These are phyloP conservation scores for Ectemnius continuus DNA, from an alignment of 2,888 invertebrate species.

Conservation along the genomic window DNA sequence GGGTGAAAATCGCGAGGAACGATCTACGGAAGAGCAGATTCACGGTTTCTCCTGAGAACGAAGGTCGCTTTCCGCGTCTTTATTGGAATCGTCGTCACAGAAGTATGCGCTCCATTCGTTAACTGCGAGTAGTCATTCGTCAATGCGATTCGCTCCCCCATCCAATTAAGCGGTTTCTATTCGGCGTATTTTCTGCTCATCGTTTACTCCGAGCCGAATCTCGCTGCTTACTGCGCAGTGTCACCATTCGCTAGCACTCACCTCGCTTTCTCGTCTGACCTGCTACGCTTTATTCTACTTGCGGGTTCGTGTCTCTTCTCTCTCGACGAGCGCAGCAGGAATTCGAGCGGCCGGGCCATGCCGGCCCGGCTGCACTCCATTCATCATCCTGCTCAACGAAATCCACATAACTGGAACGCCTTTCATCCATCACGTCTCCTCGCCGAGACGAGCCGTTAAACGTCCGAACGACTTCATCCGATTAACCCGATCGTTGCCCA, in stretches of 20 bases:
- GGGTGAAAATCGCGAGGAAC: background rate
- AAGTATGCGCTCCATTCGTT: constrained; percentile 5
- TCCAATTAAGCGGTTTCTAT: constrained; percentile 42
- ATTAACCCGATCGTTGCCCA: constrained; percentile 45
- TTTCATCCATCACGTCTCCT: constrained; percentile 57
- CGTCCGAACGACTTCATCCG: constrained; percentile 56
- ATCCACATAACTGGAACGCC: constrained; percentile 63
- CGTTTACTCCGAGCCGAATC: constrained; percentile 15
- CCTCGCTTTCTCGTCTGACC: constrained; percentile 27
- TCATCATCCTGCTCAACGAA: constrained; percentile 60
- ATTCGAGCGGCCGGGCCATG: too few species aligned
- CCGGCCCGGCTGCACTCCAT: constrained; percentile 35
- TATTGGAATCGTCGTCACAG: background rate
- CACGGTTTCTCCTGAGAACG: background rate
- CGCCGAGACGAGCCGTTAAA: constrained; percentile 25
- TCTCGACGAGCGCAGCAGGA: constrained; percentile 9
- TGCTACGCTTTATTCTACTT: background rate
- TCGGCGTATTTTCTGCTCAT: constrained; percentile 24
- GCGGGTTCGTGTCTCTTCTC: background rate
- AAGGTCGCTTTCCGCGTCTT: background rate
- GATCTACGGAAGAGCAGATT: background rate
- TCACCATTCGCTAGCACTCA: too few species aligned
- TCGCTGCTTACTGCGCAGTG: constrained; percentile 3
- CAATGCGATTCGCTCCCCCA: constrained; percentile 36
- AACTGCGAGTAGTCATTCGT: constrained; percentile 35